Evolutionary conservation across 2,797 vertebrate genomes (phyloP).

Genomic region (Pseudochirops corinnae): DNA sequence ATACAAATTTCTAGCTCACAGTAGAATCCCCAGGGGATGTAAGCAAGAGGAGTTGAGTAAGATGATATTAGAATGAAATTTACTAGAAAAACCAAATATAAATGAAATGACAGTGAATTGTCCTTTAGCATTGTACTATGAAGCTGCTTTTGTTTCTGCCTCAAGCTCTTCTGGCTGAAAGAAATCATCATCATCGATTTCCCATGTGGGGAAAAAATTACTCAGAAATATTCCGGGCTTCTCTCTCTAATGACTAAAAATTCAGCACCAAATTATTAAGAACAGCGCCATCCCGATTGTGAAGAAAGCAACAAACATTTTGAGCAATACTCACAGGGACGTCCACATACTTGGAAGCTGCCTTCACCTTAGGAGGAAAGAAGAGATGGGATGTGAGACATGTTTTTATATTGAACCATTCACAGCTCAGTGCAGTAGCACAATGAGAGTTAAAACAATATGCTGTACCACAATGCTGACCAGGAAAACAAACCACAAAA

Average conservation of each 20-base stretch:
- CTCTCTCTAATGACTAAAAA: constrained; percentile 36
- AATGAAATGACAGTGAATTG: neutral
- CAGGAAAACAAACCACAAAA: constrained; percentile 58
- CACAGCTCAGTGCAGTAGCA: constrained; percentile 36
- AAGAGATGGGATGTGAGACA: constrained; percentile 72
- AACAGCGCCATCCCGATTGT: constrained; percentile 65
- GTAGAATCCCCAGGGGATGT: constrained; percentile 33
- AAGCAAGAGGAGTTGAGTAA: neutral
- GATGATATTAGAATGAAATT: neutral
- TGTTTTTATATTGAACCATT: constrained; percentile 45
- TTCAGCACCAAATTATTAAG: constrained; percentile 41
- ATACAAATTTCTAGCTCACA: constrained; percentile 76
- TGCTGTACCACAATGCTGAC: constrained; percentile 50
- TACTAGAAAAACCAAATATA: constrained; percentile 12
- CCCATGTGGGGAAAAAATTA: constrained; percentile 1
- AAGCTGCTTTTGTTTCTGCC: neutral
- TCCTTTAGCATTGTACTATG: neutral
- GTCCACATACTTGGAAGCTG: constrained; percentile 99
- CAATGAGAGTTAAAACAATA: constrained; percentile 64
- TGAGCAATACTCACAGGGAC: constrained; percentile 95
- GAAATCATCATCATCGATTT: constrained; percentile 22
- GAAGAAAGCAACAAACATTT: constrained; percentile 77
- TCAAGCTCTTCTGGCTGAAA: constrained; percentile 19
- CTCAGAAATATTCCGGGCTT: constrained; percentile 6
- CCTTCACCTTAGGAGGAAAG: constrained; percentile 94